Percentiles rank a stretch among this genome's conserved stretches.
Evolutionary conservation across 2,888 invertebrate genomes (phyloP).

Genomic region (Plebejus melissa): DNA sequence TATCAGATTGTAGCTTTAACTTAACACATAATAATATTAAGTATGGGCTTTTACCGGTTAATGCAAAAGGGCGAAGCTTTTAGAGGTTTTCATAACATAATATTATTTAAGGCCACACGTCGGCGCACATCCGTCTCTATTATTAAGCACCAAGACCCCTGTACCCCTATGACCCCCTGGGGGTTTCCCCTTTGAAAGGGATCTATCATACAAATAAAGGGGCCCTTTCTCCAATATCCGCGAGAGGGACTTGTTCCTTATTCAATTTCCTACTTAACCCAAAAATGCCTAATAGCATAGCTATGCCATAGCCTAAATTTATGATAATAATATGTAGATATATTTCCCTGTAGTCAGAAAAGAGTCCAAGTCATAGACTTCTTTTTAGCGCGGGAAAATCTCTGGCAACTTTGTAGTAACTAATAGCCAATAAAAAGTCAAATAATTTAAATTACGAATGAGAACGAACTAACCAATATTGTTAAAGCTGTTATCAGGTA

Average conservation of each 20-base stretch:
- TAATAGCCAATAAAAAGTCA: no score
- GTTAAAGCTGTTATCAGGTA: background rate
- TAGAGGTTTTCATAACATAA: background rate
- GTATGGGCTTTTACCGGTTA: background rate
- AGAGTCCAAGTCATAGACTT: no score
- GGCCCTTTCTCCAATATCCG: background rate
- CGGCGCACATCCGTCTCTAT: background rate
- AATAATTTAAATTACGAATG: no score
- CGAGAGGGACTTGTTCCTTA: background rate
- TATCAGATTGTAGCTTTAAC: no score
- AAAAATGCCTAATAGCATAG: background rate
- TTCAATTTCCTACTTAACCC: background rate
- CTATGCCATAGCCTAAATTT: no score
- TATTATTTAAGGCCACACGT: background rate
- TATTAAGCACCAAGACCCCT: background rate
- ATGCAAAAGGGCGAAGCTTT: background rate
- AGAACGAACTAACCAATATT: background rate
- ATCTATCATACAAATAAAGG: no score
- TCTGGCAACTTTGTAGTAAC: no score
- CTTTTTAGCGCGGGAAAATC: no score
- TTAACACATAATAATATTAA: background rate
- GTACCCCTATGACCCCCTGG: background rate
- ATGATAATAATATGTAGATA: no score
- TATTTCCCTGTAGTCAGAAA: no score
- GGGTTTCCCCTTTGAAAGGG: background rate